These are phyloP conservation scores for Orussus abietinus DNA, from an alignment of 1,140 invertebrate species.

Conservation along the genomic window DNA sequence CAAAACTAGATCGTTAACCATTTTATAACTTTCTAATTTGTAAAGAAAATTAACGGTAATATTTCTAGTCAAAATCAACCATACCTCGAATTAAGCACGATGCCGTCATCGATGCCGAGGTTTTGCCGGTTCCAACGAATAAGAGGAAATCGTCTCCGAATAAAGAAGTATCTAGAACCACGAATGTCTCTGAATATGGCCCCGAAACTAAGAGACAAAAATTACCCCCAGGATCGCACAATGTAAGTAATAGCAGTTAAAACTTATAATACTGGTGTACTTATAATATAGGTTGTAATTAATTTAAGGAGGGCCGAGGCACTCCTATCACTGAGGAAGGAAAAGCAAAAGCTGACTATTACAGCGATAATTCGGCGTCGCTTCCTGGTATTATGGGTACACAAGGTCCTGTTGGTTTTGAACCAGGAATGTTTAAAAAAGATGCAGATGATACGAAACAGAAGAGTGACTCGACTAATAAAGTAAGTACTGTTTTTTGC, in stretches of 20 bases:
- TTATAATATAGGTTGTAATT: constrained; percentile 17
- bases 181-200: constrained; percentile 25
- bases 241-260: not conserved
- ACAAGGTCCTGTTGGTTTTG: constrained; percentile 68
- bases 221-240: constrained; percentile 10
- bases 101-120: constrained; percentile 38
- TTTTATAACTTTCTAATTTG: too few relatives aligned
- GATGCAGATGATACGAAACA: constrained; percentile 49
- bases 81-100: constrained; percentile 28
- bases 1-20: not conserved
- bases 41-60: not conserved
- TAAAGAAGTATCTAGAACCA: constrained; percentile 26
- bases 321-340: constrained; percentile 30
- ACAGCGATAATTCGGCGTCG: constrained; percentile 72
- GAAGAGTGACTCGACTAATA: constrained; percentile 54
- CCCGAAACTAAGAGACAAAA: constrained; percentile 40
- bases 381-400: constrained; percentile 66
- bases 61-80: constrained; percentile 24
- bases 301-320: constrained; percentile 28
- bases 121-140: constrained; percentile 25
- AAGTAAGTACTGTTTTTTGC: constrained; percentile 44
- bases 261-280: not conserved
- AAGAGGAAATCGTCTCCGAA: constrained; percentile 44
- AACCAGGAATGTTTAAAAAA: constrained; percentile 74
- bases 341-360: constrained; percentile 66